These are phyloP conservation scores for Kryptolebias ocellatus DNA, from an alignment of 2,797 vertebrate species.

Conservation along the genomic window DNA sequence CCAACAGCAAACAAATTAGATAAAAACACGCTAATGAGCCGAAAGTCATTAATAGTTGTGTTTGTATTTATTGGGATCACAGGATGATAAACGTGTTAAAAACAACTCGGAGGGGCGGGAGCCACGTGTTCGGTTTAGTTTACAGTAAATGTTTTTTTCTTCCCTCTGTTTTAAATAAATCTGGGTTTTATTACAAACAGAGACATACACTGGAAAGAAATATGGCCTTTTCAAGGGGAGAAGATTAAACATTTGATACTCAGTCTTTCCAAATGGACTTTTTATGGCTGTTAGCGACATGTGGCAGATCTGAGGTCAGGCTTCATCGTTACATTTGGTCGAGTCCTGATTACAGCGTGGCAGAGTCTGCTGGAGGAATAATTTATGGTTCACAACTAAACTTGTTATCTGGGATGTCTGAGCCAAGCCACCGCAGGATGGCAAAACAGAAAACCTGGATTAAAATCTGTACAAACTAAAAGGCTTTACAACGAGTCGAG, in stretches of 20 bases:
- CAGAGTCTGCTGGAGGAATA: background rate
- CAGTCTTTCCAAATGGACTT: background rate
- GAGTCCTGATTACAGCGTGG: background rate
- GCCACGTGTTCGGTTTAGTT: background rate
- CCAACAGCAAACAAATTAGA: background rate
- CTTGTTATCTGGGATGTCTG: background rate
- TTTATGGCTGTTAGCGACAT: background rate
- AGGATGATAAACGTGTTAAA: background rate
- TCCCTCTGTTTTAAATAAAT: background rate
- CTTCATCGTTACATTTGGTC: conserved; percentile 2
- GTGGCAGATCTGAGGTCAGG: background rate
- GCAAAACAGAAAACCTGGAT: background rate
- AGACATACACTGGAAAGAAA: background rate
- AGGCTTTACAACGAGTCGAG: too few relatives aligned
- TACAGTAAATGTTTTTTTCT: background rate
- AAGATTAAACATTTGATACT: background rate
- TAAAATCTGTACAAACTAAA: background rate
- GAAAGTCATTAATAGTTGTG: too few relatives aligned
- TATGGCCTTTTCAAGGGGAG: background rate
- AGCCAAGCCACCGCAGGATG: background rate
- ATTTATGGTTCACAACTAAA: background rate
- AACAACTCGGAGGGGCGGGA: background rate
- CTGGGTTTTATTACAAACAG: conserved; percentile 2
- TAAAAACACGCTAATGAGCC: too few relatives aligned
- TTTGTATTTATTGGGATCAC: too few relatives aligned